These are phyloP conservation scores for Acropternis orthonyx DNA, from an alignment of 2,797 vertebrate species.

Conservation along the genomic window DNA sequence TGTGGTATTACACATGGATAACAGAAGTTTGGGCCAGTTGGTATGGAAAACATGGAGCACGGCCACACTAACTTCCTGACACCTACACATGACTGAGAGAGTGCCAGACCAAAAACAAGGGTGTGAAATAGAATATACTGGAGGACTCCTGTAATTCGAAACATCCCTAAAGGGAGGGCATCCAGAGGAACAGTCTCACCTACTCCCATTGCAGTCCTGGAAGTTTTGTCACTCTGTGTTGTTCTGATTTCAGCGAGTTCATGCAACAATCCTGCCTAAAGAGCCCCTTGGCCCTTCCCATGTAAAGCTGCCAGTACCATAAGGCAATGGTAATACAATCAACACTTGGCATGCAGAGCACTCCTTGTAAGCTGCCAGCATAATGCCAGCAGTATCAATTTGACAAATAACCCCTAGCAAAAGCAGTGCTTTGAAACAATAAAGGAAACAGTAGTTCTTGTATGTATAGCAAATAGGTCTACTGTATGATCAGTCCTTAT, in stretches of 20 bases:
- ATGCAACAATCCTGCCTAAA: background rate
- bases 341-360: background rate
- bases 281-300: background rate
- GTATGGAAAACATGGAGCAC: background rate
- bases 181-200: background rate
- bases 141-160: background rate
- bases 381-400: background rate
- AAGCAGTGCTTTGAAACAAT: background rate
- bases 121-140: background rate
- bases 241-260: background rate
- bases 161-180: background rate
- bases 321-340: background rate
- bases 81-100: background rate
- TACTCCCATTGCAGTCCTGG: background rate
- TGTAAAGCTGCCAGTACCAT: background rate
- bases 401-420: background rate
- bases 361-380: background rate
- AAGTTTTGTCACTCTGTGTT: background rate
- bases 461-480: background rate
- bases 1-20: background rate
- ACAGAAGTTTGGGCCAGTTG: background rate
- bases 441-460: background rate
- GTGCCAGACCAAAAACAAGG: background rate
- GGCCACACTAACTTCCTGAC: background rate
- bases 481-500: background rate